A percentile compares a stretch with the other conserved stretches of the same genome.
phyloP scores from a whole-genome alignment of 2,797 vertebrate species.

The Chrosomus eos region DNA sequence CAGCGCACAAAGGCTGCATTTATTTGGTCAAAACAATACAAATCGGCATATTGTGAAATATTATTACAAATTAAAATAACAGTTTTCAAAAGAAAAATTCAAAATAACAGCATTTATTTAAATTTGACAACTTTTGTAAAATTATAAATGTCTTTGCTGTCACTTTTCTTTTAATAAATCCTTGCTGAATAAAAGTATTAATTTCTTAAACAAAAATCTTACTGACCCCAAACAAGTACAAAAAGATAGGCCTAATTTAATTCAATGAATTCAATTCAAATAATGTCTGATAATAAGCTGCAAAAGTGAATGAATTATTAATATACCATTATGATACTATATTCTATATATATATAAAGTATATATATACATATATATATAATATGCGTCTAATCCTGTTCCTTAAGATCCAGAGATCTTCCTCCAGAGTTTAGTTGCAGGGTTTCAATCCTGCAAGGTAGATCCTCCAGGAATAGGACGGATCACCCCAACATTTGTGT shows the following conservation, averaged over 20 bases:
- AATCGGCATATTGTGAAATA: background rate
- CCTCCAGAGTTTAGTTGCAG: background rate
- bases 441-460: background rate
- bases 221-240: background rate
- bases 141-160: background rate
- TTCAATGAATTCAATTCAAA: too few species aligned
- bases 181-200: background rate
- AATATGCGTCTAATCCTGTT: background rate
- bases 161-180: background rate
- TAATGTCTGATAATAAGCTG: background rate
- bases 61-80: background rate
- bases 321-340: background rate
- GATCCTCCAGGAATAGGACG: background rate
- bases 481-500: background rate
- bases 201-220: background rate
- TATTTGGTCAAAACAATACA: background rate
- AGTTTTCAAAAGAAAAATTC: background rate
- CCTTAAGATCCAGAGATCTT: background rate
- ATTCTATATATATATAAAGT: background rate
- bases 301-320: background rate
- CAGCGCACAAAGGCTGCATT: background rate
- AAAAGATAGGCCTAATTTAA: background rate
- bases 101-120: background rate
- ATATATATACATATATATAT: background rate
- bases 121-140: background rate